A percentile compares a stretch with the other conserved stretches of the same genome.
phyloP scores from a whole-genome alignment of 2,888 invertebrate species.

The Ecdyonurus torrentis region DNA sequence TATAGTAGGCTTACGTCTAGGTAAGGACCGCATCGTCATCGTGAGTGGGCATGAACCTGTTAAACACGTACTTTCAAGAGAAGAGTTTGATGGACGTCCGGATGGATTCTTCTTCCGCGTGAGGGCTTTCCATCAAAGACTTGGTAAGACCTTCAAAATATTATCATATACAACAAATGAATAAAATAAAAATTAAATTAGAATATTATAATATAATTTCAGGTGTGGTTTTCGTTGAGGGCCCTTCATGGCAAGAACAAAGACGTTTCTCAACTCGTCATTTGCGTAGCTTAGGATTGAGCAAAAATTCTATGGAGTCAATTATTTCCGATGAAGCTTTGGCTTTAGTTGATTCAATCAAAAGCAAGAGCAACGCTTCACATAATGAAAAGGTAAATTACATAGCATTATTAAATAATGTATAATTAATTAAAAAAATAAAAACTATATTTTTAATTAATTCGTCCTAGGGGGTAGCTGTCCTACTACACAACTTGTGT shows the following conservation, averaged over 20 bases:
- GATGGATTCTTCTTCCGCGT: constrained; percentile 50
- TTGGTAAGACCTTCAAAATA: constrained; percentile 33
- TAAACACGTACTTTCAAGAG: constrained; percentile 38
- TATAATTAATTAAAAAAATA: too few species aligned
- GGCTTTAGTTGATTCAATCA: constrained; percentile 1
- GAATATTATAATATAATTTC: too few species aligned
- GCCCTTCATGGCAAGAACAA: constrained; percentile 12
- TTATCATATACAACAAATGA: background rate
- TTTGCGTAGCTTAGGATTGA: constrained; percentile 12
- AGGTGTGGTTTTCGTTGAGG: constrained; percentile 13
- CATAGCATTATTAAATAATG: too few species aligned
- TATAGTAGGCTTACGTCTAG: constrained; percentile 46
- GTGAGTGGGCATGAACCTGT: constrained; percentile 43
- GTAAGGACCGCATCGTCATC: constrained; percentile 39
- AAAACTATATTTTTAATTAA: too few species aligned
- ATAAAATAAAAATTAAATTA: background rate
- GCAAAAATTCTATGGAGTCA: constrained; percentile 11
- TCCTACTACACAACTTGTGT: constrained; percentile 1
- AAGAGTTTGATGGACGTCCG: constrained; percentile 52
- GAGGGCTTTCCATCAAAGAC: constrained; percentile 45
- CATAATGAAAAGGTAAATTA: too few species aligned
- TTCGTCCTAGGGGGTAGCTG: background rate
- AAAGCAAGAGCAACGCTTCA: too few species aligned
- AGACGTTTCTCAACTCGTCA: constrained; percentile 11
- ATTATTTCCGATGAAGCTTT: constrained; percentile 11